Base-by-base conservation (phyloP, 2,888 invertebrate species). In the Elaeidobius kamerunicus region DNA sequence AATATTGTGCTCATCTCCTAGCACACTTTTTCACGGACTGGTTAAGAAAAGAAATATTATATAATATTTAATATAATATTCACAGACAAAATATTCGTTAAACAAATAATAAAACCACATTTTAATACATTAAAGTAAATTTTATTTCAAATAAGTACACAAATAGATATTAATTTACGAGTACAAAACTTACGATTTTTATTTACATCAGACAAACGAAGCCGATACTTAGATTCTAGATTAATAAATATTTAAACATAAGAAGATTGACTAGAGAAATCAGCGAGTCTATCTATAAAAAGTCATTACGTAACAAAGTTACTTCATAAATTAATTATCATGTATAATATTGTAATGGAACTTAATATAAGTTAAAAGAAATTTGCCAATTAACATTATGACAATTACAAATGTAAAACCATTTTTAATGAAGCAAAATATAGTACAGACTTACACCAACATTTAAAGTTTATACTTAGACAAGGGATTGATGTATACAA, bases 201-300 rank as follows among this genome's bases (percentile, higher is more conserved):
- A 59, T 59, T 47, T 61, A 62, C 60, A 60, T 55, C 32, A 30
- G 42, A 38, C 47, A 54, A 47, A 52, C 34, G 20, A 35, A 56
- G 47, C 35, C 60, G 62, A 58, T 60, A 62, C 41, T 51, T 49
- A 45, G 43, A 27, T 43, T 40, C 54, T 49, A 49, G 42, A 58
- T 17, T 52, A 45, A 62, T 63, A 64, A 63, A 63, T 61, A 61
- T 52, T 56, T 61, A 58, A 51, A 61, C 54, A 61, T 60, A 63
- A 61, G 60, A 58, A 61, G 57, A 58, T 53, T 65, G 64, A 64
- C 65, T 65, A 65, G 64, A 65, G 53, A 52, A 53, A 57, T 51
- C 56, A 60, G 60, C 51, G 60, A 61, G 60, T 63, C 63, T 60
- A 45, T 49, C 20, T 20, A 46, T n/a, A 53, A 15, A 36, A 44